Conservation (phyloP, 2,888 invertebrate genomes). For the Ochropleura plecta region DNA sequence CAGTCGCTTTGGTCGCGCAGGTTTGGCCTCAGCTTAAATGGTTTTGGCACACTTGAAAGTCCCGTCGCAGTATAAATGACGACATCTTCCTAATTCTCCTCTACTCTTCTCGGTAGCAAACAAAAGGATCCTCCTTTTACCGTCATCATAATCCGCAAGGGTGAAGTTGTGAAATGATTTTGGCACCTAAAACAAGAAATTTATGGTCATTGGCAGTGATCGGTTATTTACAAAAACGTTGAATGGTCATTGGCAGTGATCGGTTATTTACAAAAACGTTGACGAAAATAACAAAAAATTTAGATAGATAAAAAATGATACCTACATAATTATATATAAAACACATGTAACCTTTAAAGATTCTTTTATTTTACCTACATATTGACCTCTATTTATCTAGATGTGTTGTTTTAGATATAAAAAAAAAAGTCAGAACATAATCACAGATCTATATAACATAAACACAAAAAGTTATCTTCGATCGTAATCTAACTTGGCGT, state of each 20-base stretch:
- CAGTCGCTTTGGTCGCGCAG: no score
- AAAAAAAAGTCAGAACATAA: conserved; percentile 17
- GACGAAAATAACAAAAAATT: conserved; percentile 21
- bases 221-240: conserved; percentile 30
- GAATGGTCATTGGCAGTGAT: no score
- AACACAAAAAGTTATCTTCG: conserved; percentile 28
- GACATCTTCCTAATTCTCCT: conserved; percentile 20
- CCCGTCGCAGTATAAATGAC: conserved; percentile 30
- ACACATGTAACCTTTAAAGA: conserved; percentile 20
- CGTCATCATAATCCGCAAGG: conserved; percentile 33
- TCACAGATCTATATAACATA: conserved; percentile 19
- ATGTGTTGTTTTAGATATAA: conserved; percentile 13
- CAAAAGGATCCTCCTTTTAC: conserved; percentile 26
- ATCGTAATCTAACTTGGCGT: no score
- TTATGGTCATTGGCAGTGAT: conserved; percentile 26
- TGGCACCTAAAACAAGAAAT: conserved; percentile 24
- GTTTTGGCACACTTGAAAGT: conserved; percentile 35
- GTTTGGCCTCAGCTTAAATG: no score
- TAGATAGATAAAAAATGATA: conserved; percentile 17
- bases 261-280: no score
- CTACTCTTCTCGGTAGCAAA: conserved; percentile 29
- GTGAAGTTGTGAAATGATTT: conserved; percentile 24
- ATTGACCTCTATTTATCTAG: conserved; percentile 21
- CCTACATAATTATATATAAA: conserved; percentile 21
- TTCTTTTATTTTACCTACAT: conserved; percentile 12